Evolutionary conservation across 2,113 vertebrate genomes (phyloP).

Genomic region (Dasyurus viverrinus): DNA sequence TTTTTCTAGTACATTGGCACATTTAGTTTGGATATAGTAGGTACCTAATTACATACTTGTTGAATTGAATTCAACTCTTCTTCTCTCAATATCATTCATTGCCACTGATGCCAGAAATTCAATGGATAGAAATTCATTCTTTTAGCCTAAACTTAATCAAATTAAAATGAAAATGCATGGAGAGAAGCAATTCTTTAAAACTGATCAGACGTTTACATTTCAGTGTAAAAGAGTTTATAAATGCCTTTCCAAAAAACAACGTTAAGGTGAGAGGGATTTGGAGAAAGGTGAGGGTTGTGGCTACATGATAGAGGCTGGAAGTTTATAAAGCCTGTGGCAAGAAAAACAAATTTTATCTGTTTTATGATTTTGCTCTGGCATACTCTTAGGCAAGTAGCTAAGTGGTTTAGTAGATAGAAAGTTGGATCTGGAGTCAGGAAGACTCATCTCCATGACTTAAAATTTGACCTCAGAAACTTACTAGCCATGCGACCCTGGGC

Average conservation of each 20-base stretch:
- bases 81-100: neutral
- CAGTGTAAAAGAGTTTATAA: constrained; percentile 9
- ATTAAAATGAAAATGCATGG: neutral
- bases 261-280: neutral
- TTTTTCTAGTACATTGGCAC: neutral
- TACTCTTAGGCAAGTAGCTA: neutral
- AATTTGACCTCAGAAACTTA: neutral
- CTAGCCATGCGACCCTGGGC: neutral
- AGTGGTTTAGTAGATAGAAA: neutral
- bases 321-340: neutral
- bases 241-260: neutral
- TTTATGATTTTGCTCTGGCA: constrained; percentile 12
- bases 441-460: neutral
- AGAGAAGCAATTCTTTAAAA: neutral
- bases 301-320: neutral
- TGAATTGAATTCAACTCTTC: neutral
- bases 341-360: neutral
- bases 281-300: neutral
- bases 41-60: neutral
- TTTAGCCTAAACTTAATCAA: constrained; percentile 17
- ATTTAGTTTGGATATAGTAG: neutral
- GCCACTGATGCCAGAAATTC: neutral
- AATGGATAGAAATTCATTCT: neutral
- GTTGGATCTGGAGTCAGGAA: neutral
- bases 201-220: neutral